Conservation (phyloP, 2,113 vertebrate species). For the Thinocorus orbignyianus region DNA sequence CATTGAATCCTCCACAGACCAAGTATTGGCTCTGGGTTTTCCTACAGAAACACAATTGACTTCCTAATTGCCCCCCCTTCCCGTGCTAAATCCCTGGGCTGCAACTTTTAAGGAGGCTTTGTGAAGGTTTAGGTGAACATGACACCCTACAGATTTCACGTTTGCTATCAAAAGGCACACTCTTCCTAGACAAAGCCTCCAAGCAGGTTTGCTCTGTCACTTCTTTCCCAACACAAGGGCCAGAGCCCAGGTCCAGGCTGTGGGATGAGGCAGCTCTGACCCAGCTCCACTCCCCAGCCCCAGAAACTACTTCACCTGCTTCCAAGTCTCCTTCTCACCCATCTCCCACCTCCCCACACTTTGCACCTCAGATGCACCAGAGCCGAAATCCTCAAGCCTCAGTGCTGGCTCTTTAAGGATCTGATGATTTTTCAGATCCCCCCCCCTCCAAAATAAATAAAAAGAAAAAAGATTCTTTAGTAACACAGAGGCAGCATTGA, state of each 20-base stretch:
- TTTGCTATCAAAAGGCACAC: not conserved
- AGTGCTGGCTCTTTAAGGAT: not conserved
- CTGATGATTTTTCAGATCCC: not conserved
- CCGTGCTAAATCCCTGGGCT: not conserved
- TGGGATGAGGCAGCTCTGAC: not conserved
- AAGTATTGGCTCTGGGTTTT: not conserved
- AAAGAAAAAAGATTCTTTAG: not conserved
- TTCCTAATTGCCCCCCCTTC: not conserved
- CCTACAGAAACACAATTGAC: not conserved
- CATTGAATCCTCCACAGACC: not conserved
- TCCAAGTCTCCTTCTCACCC: not conserved
- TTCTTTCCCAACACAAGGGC: not conserved
- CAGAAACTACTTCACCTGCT: not conserved
- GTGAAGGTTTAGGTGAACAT: not conserved
- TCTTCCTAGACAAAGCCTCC: not conserved
- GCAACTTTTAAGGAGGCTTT: fast-evolving
- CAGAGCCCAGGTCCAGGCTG: not conserved
- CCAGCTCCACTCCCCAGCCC: not conserved
- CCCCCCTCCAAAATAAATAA: not conserved
- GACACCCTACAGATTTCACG: not conserved
- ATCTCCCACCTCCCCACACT: not conserved
- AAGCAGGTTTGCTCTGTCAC: not conserved
- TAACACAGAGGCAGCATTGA: constrained; percentile 82
- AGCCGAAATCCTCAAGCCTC: not conserved
- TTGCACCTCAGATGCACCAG: not conserved